Evolutionary conservation across 1,140 invertebrate species (phyloP), one percentile per base, ranked within the genome.

Genomic region (Pemphigus obesinymphae): DNA sequence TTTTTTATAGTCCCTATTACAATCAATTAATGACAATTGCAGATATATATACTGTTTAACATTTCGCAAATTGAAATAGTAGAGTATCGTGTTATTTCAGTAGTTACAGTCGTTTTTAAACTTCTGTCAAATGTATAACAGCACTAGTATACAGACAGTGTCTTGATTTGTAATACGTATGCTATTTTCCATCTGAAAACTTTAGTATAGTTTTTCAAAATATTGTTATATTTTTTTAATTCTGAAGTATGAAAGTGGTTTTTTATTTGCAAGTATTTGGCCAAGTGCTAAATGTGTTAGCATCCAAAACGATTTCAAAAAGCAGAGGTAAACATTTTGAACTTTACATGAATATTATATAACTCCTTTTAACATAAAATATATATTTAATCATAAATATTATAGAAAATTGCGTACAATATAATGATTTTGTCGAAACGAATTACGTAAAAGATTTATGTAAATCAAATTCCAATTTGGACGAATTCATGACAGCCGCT

Each of bases 401-500:
- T 45, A 10, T 45, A 45, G 58, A 11, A 0, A 17, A 7, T n/a
- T 73, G 70, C 3, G 0, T 10, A 11, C 15, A 10, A n/a, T 31
- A 73, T 0, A 11, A 0, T 10, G 26, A 31, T 7, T 6, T 63
- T 17, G 15, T 6, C 1, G 76, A 80, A 17, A 17, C 37, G 23
- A 5, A n/a, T 20, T 80, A 20, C 23, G 0, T 80, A 29, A 63
- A 63, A 17, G 23, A 61, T 0, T 17, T 43, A 10, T 80, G 76
- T 37, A 43, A 11, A 23, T 26, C 40, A 15, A 48, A 37, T 37
- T 80, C 45, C 45, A 8, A 43, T 6, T 82, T 70, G 17, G 29
- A 80, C 91, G 81, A 82, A 1, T 86, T 91, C 70, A 83, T 91
- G 48, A 88, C 88, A 68, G 85, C 90, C 72, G 87, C 89, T 48